phyloP scores from a whole-genome alignment of 2,888 invertebrate species.

The Gari tellinella region DNA sequence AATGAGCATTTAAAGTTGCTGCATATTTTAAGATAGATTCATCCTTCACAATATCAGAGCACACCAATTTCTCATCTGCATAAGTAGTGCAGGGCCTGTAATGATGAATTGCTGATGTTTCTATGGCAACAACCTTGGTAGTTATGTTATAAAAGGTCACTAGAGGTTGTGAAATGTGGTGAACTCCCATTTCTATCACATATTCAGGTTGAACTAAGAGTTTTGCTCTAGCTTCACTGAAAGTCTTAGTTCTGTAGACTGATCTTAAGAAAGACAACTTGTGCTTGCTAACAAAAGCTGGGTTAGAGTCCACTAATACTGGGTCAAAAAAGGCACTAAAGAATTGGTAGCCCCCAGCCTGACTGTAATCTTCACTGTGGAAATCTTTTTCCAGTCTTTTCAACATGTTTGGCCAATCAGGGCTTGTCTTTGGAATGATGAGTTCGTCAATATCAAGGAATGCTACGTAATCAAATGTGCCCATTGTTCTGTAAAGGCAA shows the following conservation, averaged over 20 bases:
- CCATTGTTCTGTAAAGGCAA: conserved; percentile 81
- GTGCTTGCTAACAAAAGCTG: neutral
- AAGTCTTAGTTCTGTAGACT: conserved; percentile 58
- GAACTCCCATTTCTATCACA: conserved; percentile 78
- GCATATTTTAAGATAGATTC: conserved; percentile 64
- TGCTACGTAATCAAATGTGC: conserved; percentile 72
- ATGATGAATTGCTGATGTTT: conserved; percentile 72
- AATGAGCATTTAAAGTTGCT: conserved; percentile 31
- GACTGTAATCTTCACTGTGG: neutral
- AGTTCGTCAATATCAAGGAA: conserved; percentile 83
- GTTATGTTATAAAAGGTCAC: conserved; percentile 8
- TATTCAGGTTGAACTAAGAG: conserved; percentile 69
- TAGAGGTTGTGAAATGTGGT: conserved; percentile 66
- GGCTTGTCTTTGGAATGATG: conserved; percentile 74
- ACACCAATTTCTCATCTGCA: conserved; percentile 69
- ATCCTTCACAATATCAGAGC: conserved; percentile 61
- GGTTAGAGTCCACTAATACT: conserved; percentile 38
- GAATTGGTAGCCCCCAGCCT: conserved; percentile 71
- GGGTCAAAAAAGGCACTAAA: conserved; percentile 77
- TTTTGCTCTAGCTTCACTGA: conserved; percentile 70
- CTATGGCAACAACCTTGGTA: conserved; percentile 44
- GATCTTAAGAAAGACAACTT: conserved; percentile 71
- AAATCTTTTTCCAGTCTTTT: conserved; percentile 37
- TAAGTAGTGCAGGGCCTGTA: conserved; percentile 68
- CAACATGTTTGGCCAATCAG: conserved; percentile 64